A percentile compares a stretch with the other conserved stretches of the same genome.
phyloP scores from a whole-genome alignment of 2,888 invertebrate species.

The Nomada lathburiana region DNA sequence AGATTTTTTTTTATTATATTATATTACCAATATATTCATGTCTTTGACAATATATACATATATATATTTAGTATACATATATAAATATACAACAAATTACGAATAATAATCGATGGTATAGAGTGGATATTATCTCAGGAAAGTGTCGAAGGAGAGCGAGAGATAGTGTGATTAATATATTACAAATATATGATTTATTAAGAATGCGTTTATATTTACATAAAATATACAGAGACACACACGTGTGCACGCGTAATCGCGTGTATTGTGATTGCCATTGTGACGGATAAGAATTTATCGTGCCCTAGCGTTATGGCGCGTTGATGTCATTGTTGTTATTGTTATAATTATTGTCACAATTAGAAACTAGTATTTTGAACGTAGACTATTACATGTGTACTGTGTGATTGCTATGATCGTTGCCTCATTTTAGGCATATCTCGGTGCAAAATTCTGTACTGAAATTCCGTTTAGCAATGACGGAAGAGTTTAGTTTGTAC shows the following conservation, averaged over 20 bases:
- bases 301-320: conserved; percentile 24
- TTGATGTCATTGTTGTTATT: conserved; percentile 60
- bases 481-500: not conserved
- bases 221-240: not conserved
- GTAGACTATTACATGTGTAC: conserved; percentile 47
- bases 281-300: conserved; percentile 40
- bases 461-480: not conserved
- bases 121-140: conserved; percentile 70
- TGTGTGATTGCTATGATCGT: conserved; percentile 50
- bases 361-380: conserved; percentile 39
- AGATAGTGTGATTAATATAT: conserved; percentile 61
- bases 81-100: conserved; percentile 21
- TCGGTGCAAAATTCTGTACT: conserved; percentile 49
- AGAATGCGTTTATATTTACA: conserved; percentile 54
- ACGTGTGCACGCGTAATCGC: conserved; percentile 5
- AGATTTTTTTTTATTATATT: conserved; percentile 16
- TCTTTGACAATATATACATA: conserved; percentile 15
- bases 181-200: conserved; percentile 53
- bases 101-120: conserved; percentile 43
- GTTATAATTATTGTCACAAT: conserved; percentile 60
- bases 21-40: not conserved
- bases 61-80: conserved; percentile 4
- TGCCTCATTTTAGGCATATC: conserved; percentile 13
- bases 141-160: conserved; percentile 48
- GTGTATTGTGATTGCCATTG: conserved; percentile 62